Conservation (phyloP, 2,888 invertebrate species). For the Agrilus biguttatus region DNA sequence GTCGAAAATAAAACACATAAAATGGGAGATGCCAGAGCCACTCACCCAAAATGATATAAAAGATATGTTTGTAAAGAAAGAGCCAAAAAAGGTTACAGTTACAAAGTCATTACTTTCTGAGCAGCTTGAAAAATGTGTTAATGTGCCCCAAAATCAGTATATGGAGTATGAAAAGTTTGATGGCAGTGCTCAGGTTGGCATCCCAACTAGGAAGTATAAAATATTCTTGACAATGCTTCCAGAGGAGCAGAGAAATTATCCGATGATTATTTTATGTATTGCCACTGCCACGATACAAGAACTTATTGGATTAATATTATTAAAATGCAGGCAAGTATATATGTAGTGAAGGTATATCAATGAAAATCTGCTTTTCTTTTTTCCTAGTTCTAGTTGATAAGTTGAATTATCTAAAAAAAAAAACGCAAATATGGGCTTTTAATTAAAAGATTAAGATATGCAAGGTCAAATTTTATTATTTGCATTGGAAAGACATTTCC, state of each 20-base stretch:
- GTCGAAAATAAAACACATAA: conserved; percentile 59
- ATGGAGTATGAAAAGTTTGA: conserved; percentile 84
- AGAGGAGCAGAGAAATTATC: conserved; percentile 67
- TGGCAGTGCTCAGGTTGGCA: conserved; percentile 68
- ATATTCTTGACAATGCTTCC: conserved; percentile 84
- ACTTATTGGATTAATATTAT: conserved; percentile 84
- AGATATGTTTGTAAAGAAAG: conserved; percentile 43
- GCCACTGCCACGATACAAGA: conserved; percentile 78
- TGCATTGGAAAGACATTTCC: too few relatives aligned
- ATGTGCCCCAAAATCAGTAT: conserved; percentile 72
- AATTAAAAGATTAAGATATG: too few relatives aligned
- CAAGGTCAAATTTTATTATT: too few relatives aligned
- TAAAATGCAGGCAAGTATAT: conserved; percentile 54
- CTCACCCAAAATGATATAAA: conserved; percentile 43
- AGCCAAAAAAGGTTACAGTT: conserved; percentile 16
- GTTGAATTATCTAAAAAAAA: too few relatives aligned
- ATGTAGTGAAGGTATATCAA: background rate
- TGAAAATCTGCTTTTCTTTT: too few relatives aligned
- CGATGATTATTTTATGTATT: conserved; percentile 66
- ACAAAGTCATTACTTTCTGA: conserved; percentile 54
- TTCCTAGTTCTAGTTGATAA: too few relatives aligned
- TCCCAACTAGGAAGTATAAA: conserved; percentile 69
- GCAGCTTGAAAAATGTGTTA: conserved; percentile 61
- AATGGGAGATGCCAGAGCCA: conserved; percentile 46
- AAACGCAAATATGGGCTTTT: too few relatives aligned